Evolutionary conservation across 2,797 vertebrate genomes (phyloP).

Genomic region (Chiroxiphia lanceolata): DNA sequence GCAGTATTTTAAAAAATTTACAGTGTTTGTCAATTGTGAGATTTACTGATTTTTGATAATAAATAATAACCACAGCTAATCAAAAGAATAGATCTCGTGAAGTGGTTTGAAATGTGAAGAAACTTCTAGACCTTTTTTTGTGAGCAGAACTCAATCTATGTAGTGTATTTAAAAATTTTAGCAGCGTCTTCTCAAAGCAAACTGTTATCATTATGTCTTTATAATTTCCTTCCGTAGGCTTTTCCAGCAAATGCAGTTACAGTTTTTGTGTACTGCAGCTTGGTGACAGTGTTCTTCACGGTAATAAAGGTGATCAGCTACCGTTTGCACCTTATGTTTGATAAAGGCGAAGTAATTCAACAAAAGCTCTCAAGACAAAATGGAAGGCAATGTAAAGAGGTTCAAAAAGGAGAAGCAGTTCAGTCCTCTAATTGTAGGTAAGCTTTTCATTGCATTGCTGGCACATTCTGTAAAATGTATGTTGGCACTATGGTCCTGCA

Average conservation of each 20-base stretch:
- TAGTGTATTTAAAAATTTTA: neutral
- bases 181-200: neutral
- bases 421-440: conserved; percentile 81
- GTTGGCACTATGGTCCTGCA: neutral
- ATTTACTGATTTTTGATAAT: neutral
- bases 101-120: neutral
- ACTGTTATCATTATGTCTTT: neutral
- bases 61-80: neutral
- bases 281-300: conserved; percentile 90
- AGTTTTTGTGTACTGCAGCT: conserved; percentile 91
- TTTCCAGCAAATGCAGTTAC: conserved; percentile 88
- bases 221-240: conserved; percentile 78
- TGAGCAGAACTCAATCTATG: neutral
- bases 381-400: conserved; percentile 78
- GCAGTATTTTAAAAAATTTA: neutral
- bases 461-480: neutral
- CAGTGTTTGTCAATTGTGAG: neutral
- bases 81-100: neutral
- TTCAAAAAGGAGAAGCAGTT: conserved; percentile 75
- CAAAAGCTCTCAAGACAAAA: conserved; percentile 80
- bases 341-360: conserved; percentile 86
- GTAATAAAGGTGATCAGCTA: conserved; percentile 93
- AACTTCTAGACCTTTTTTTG: neutral
- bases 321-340: conserved; percentile 94
- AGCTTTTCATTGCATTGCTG: neutral